These are phyloP conservation scores for Mesoligia furuncula DNA, from an alignment of 2,888 invertebrate genomes.

Conservation along the genomic window DNA sequence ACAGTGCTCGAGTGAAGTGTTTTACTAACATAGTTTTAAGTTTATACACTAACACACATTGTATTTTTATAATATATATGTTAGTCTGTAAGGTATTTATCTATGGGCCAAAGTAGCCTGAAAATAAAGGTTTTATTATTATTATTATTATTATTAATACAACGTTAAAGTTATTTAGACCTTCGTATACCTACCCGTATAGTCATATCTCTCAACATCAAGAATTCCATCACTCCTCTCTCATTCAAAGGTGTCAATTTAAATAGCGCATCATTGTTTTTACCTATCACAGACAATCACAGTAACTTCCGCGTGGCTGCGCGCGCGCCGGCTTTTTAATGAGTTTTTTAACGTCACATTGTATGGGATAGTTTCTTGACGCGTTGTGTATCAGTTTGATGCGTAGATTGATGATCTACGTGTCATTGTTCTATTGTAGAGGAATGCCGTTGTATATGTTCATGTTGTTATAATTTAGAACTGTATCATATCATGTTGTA, in stretches of 20 bases:
- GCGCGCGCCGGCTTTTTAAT: constrained; percentile 60
- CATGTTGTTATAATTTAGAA: constrained; percentile 16
- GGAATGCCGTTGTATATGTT: background rate
- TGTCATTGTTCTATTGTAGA: constrained; percentile 42
- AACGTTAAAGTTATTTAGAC: background rate
- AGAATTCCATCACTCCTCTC: constrained; percentile 22
- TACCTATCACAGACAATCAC: constrained; percentile 47
- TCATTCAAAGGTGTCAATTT: constrained; percentile 49
- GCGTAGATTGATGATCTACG: constrained; percentile 42
- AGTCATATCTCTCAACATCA: constrained; percentile 1
- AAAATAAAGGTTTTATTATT: too few species aligned
- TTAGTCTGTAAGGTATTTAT: too few species aligned
- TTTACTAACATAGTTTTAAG: too few species aligned
- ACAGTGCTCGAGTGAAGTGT: too few species aligned
- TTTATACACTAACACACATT: too few species aligned
- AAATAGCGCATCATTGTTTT: constrained; percentile 63
- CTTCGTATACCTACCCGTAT: background rate
- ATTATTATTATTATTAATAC: too few species aligned
- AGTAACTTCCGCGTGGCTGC: constrained; percentile 58
- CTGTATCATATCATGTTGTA: constrained; percentile 9
- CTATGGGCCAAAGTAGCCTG: too few species aligned
- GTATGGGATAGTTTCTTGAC: constrained; percentile 54
- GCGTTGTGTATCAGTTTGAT: constrained; percentile 37
- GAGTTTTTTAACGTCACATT: constrained; percentile 60
- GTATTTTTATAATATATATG: too few species aligned